Conservation (phyloP, 2,888 invertebrate genomes). For the Phortica okadai region DNA sequence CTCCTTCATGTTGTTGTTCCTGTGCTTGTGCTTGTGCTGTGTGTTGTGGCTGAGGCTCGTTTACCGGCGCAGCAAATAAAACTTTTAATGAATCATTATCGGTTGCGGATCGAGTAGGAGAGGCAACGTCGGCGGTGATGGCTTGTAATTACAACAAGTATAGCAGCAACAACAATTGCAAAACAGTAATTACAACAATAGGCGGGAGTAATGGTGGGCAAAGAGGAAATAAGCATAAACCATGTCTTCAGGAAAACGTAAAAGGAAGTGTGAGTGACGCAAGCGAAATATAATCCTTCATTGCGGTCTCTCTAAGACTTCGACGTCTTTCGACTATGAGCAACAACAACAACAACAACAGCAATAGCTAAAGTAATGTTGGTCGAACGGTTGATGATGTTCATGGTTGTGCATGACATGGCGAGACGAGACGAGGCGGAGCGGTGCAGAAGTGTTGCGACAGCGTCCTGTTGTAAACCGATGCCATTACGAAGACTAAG, state of each 20-base stretch:
- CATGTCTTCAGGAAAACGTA: constrained; percentile 8
- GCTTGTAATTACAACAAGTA: constrained; percentile 17
- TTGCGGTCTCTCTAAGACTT: constrained; percentile 22
- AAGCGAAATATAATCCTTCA: constrained; percentile 30
- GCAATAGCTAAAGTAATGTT: no score
- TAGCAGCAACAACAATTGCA: not conserved
- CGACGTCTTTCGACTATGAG: not conserved
- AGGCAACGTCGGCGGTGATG: not conserved
- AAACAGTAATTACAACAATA: constrained; percentile 23
- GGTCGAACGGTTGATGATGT: no score
- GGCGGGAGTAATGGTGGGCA: not conserved
- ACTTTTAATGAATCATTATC: constrained; percentile 34
- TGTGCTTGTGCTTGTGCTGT: not conserved
- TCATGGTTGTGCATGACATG: no score
- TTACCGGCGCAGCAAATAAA: constrained; percentile 21
- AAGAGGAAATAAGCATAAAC: constrained; percentile 3
- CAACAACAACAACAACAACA: not conserved
- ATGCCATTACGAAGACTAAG: constrained; percentile 11
- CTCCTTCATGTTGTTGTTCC: not conserved
- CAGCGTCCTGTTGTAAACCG: constrained; percentile 5
- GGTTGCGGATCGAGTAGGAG: constrained; percentile 1
- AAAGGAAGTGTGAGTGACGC: not conserved
- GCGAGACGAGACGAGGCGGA: not conserved
- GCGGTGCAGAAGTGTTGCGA: not conserved
- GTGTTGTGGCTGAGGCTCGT: constrained; percentile 3